Conservation (phyloP, 2,113 vertebrate species). For the Phyllostomus discolor region DNA sequence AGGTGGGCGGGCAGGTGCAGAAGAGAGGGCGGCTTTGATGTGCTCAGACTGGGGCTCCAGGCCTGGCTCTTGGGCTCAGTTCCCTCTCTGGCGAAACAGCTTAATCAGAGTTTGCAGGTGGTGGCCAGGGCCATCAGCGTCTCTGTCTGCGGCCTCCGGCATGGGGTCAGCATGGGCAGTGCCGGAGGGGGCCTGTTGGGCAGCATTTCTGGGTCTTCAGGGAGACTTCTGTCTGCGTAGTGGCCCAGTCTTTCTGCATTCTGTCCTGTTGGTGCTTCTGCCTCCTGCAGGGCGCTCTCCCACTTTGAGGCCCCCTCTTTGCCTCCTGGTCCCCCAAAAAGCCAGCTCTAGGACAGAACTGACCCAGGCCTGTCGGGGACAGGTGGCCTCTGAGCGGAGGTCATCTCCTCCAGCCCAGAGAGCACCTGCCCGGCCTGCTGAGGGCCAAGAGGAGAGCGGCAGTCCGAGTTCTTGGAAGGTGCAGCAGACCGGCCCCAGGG, state of each 20-base stretch:
- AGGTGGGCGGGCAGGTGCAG: neutral
- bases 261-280: neutral
- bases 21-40: neutral
- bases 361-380: neutral
- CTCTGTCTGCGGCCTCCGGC: neutral
- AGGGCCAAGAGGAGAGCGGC: neutral
- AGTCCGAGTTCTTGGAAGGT: neutral
- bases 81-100: neutral
- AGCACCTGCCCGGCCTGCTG: rapidly evolving
- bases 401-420: neutral
- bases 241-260: neutral
- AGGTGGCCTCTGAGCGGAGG: rapidly evolving
- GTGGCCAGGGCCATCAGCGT: too few species aligned
- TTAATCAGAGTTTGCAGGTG: neutral
- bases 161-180: rapidly evolving
- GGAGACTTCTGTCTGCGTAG: neutral
- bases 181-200: too few species aligned
- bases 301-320: neutral
- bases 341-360: neutral
- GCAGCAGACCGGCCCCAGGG: neutral
- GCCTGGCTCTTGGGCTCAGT: neutral
- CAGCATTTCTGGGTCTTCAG: neutral
- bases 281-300: neutral
- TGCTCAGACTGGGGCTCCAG: neutral
- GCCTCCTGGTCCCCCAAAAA: neutral